Conservation (phyloP, 2,113 vertebrate genomes). For the Phoenicopterus ruber region DNA sequence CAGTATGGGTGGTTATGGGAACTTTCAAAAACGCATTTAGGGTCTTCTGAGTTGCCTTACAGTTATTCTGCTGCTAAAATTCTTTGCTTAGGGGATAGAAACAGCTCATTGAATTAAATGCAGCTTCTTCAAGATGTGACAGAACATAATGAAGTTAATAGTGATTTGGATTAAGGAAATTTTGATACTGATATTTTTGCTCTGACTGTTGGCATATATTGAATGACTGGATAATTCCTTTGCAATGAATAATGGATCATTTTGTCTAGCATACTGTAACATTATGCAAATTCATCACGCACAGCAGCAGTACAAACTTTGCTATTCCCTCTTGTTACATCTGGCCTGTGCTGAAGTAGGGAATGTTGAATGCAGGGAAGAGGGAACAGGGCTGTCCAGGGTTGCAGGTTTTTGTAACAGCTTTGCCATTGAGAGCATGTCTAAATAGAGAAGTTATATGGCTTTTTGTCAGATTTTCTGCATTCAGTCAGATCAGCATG, state of each 20-base stretch:
- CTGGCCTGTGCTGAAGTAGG: neutral
- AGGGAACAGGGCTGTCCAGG: neutral
- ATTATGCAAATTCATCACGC: constrained; percentile 36
- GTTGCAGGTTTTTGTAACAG: neutral
- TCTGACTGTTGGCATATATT: constrained; percentile 66
- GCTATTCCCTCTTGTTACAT: constrained; percentile 9
- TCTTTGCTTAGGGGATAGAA: constrained; percentile 41
- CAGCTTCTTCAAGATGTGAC: constrained; percentile 40
- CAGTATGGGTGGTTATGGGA: neutral
- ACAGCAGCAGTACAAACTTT: constrained; percentile 25
- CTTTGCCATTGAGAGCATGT: neutral
- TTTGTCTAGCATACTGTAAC: constrained; percentile 61
- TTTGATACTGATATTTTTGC: constrained; percentile 61
- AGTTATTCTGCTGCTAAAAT: constrained; percentile 17
- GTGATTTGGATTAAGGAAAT: constrained; percentile 54
- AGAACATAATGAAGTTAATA: constrained; percentile 63
- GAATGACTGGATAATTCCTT: constrained; percentile 67
- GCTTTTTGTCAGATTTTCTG: neutral
- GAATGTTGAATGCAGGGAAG: neutral
- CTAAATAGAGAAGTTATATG: neutral
- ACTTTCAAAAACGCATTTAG: neutral
- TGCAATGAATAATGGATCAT: constrained; percentile 66
- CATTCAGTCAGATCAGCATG: neutral
- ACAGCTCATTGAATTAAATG: constrained; percentile 41
- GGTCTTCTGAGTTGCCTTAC: constrained; percentile 32